Evolutionary conservation across 2,113 vertebrate species (phyloP), one percentile per base, ranked within the genome.

Genomic region (Mesitornis unicolor): DNA sequence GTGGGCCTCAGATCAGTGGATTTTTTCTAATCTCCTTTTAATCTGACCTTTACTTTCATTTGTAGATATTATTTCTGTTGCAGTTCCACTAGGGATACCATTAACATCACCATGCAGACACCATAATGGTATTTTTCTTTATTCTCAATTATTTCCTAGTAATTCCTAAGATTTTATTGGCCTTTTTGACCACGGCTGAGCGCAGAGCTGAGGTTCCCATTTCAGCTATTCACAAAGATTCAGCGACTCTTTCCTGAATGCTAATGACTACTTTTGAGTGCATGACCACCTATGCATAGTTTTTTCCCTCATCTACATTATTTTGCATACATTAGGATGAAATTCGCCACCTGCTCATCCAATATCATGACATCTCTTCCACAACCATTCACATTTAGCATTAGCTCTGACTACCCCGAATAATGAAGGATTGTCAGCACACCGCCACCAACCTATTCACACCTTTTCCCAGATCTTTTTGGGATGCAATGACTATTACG

Each of bases 1-100:
- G 5, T 2, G 53, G 47, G 3, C 13, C 31, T 28, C 22, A 42
- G 17, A 16, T 38, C 0, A 0, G 21, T 22, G 25, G 26, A 19
- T n/a, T 68, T 40, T n/a, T 83, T 76, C 16, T 64, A 20, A 51
- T 43, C 71, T 38, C 5, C 10, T 51, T 77, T 42, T 74, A 19
- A 87, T 73, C 29, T 11, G 16, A 59, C 4, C 1, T 63, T 28
- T 57, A 4, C 2, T 2, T 71, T 40, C 43, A n/a, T n/a, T n/a
- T n/a, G n/a, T n/a, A n/a, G n/a, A n/a, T n/a, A n/a, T 8, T 45
- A 3, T 89, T 83, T 43, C 61, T 51, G 29, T 0, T 48, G 63
- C 36, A 76, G 45, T n/a, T 77, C 42, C 80, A 65, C n/a, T 33
- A 74, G 68, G 59, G 59, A 36, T n/a, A n/a, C 19, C 33, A 38